Conservation (phyloP, 2,797 vertebrate genomes). For the Gymnopithys bicolor region DNA sequence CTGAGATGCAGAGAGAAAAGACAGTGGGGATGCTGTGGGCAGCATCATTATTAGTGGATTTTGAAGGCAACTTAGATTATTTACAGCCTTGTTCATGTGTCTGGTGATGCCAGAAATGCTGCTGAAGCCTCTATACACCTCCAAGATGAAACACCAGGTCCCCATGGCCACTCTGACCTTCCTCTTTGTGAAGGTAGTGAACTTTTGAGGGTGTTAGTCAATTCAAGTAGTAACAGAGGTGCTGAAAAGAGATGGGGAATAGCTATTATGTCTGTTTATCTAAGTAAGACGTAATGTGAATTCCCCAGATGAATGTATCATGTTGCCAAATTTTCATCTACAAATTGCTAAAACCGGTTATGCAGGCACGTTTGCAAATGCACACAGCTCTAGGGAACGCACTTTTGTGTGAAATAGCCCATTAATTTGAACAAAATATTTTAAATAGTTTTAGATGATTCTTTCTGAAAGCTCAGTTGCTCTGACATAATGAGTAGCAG, state of each 20-base stretch:
- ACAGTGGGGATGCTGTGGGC: background rate
- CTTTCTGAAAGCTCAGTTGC: background rate
- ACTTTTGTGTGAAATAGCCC: constrained; percentile 32
- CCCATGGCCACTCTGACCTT: background rate
- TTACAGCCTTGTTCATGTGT: background rate
- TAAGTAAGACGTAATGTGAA: background rate
- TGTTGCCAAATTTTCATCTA: constrained; percentile 33
- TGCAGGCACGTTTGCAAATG: background rate
- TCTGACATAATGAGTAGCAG: background rate
- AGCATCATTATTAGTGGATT: background rate
- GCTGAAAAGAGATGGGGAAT: background rate
- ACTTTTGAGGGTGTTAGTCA: background rate
- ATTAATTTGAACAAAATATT: constrained; percentile 60
- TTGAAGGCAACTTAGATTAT: background rate
- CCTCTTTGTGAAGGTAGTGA: background rate
- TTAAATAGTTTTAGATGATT: background rate
- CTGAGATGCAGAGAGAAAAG: accelerated
- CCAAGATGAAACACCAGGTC: accelerated
- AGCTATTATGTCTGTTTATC: background rate
- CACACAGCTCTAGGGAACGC: background rate
- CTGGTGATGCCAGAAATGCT: background rate
- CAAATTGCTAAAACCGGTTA: constrained; percentile 27
- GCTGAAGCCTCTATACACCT: background rate
- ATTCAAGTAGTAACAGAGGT: background rate
- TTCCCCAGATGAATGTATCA: background rate